These are phyloP conservation scores for Leucopternis melanops DNA, from an alignment of 2,113 vertebrate species.

Conservation along the genomic window DNA sequence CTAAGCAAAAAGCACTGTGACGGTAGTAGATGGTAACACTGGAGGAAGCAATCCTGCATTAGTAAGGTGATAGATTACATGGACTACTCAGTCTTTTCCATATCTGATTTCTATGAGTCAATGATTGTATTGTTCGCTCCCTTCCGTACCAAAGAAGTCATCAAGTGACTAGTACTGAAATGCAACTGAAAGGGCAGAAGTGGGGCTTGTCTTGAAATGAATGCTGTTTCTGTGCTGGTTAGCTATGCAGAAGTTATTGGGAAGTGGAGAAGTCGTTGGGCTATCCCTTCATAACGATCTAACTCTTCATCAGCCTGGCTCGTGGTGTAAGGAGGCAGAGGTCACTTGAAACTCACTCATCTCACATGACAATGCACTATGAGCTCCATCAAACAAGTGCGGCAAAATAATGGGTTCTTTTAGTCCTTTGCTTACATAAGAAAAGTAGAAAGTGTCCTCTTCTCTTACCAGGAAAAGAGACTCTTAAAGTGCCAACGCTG, in stretches of 20 bases:
- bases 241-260: background rate
- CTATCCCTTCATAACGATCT: background rate
- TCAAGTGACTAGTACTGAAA: background rate
- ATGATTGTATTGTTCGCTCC: background rate
- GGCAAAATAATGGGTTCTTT: background rate
- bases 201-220: background rate
- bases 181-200: slow-evolving; percentile 1
- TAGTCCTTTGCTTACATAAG: background rate
- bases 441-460: background rate
- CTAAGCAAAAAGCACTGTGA: background rate
- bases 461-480: background rate
- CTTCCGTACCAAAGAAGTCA: background rate
- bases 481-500: background rate
- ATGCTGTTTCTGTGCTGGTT: slow-evolving; percentile 27
- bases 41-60: background rate
- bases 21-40: background rate
- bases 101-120: slow-evolving; percentile 39
- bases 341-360: background rate
- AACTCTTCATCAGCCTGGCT: background rate
- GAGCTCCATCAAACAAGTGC: background rate
- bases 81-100: background rate
- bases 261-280: background rate
- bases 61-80: background rate
- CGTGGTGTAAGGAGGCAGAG: background rate
- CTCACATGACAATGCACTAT: background rate